Base-by-base conservation (phyloP, 2,797 vertebrate genomes). In the Micromesistius poutassou region DNA sequence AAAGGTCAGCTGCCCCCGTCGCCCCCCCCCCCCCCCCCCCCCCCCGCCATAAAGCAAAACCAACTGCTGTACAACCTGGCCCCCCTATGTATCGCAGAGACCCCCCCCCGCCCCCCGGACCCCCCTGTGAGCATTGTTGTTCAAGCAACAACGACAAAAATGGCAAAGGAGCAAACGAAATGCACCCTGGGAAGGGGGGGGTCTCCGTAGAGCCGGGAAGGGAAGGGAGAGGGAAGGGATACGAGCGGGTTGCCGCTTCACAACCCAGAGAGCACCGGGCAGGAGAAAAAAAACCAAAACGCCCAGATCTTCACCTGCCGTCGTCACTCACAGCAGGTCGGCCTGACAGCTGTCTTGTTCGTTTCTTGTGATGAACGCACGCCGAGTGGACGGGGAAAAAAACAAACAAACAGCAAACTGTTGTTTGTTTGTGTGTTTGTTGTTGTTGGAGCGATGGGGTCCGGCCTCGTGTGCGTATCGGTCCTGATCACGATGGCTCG, bases 221-320 rank as follows among this genome's bases (percentile, higher is more conserved):
- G 55, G 66, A 62, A n/a, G 22, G 42, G 46, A 55, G 33, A 0
- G 33, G 6, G 33, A 0, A 35, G 5, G 33, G 33, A 35, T 40
- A 66, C 77, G 50, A 30, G 72, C 25, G n/a, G n/a, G 72, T 75
- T 80, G 78, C 5, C 35, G 80, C 76, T 35, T 30, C 79, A 38
- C 42, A 25, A 66, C 62, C 62, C n/a, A 28, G 62, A 66, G 62
- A 9, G n/a, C n/a, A 16, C 25, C 8, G 62, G 62, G 50, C 1
- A 25, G 55, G 6, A 28, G 50, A 85, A 38, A 78, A 6, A 70
- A 7, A 72, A 72, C 30, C 68, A 87, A 74, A 88, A 74, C 62
- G 10, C 62, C 85, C 71, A 92, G 90, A 87, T 87, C 87, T 93
- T 95, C 95, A 96, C 95, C 95, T 96, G 96, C 94, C 93, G 94